phyloP scores from a whole-genome alignment of 2,888 invertebrate species.

The Geotrupes spiniger region DNA sequence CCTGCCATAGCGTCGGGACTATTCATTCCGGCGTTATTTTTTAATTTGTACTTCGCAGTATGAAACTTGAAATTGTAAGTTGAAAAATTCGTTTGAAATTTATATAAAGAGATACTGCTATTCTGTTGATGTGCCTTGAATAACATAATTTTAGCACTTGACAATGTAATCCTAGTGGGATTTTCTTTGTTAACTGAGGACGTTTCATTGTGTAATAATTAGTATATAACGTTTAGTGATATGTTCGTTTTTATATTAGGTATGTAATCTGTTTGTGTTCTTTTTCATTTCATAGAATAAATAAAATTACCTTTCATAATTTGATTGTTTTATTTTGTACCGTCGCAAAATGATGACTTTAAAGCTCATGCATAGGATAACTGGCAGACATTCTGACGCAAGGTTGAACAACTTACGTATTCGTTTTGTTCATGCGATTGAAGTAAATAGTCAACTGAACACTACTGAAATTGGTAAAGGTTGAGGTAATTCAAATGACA shows the following conservation, averaged over 20 bases:
- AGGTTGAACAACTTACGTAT: no score
- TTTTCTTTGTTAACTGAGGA: slow-evolving; percentile 19
- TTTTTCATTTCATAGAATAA: slow-evolving; percentile 22
- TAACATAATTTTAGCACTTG: slow-evolving; percentile 26
- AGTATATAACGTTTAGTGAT: slow-evolving; percentile 25
- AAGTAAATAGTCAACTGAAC: no score
- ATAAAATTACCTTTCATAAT: slow-evolving; percentile 16
- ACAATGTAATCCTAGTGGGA: slow-evolving; percentile 15
- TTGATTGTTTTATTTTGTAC: slow-evolving; percentile 6
- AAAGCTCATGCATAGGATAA: no score
- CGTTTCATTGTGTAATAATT: slow-evolving; percentile 28
- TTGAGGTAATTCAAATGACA: no score
- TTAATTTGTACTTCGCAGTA: slow-evolving; percentile 20
- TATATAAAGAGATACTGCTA: slow-evolving; percentile 18
- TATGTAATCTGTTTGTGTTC: slow-evolving; percentile 30
- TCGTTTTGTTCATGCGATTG: no score
- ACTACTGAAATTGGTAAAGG: no score
- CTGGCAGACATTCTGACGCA: no score
- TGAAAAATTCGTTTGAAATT: slow-evolving; percentile 16
- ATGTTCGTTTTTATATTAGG: slow-evolving; percentile 23
- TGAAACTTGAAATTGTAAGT: slow-evolving; percentile 12
- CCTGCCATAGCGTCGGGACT: slow-evolving; percentile 22
- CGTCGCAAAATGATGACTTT: no score
- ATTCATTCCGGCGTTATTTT: slow-evolving; percentile 15
- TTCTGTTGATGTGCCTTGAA: slow-evolving; percentile 32